phyloP scores from a whole-genome alignment of 2,797 vertebrate species.

The Epinephelus malabaricus region DNA sequence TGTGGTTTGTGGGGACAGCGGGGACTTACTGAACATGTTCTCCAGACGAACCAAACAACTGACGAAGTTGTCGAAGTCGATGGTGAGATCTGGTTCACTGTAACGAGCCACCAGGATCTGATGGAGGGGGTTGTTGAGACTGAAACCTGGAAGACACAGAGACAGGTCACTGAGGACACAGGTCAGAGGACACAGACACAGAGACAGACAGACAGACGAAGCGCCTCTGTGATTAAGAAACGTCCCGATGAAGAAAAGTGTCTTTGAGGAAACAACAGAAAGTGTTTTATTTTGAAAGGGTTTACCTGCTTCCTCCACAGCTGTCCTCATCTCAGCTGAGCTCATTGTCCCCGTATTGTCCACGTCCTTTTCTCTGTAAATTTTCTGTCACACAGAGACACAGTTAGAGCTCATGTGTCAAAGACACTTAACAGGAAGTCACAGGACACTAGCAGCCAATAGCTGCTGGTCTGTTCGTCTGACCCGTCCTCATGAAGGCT shows the following conservation, averaged over 20 bases:
- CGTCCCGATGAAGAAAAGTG: no score
- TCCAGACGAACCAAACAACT: slow-evolving; percentile 90
- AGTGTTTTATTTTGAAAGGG: background rate
- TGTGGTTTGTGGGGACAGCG: background rate
- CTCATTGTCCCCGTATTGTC: slow-evolving; percentile 93
- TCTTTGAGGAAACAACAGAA: background rate
- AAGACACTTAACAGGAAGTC: no score
- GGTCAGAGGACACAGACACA: background rate
- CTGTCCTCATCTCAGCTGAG: slow-evolving; percentile 89
- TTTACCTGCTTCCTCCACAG: slow-evolving; percentile 88
- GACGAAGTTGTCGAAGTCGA: slow-evolving; percentile 93
- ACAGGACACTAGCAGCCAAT: no score
- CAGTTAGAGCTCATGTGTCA: no score
- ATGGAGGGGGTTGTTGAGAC: slow-evolving; percentile 85
- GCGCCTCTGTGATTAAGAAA: no score
- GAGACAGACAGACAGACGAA: no score
- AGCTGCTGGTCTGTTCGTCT: no score
- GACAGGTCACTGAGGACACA: background rate
- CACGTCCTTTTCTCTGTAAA: slow-evolving; percentile 89
- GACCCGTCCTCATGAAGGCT: no score
- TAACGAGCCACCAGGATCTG: slow-evolving; percentile 90
- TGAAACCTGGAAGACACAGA: slow-evolving; percentile 84
- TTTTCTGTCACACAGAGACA: slow-evolving; percentile 77
- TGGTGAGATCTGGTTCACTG: slow-evolving; percentile 84
- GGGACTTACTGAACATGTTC: slow-evolving; percentile 90